A percentile compares a stretch with the other conserved stretches of the same genome.
phyloP scores from a whole-genome alignment of 1,140 invertebrate genomes.

The Parasteatoda tepidariorum region DNA sequence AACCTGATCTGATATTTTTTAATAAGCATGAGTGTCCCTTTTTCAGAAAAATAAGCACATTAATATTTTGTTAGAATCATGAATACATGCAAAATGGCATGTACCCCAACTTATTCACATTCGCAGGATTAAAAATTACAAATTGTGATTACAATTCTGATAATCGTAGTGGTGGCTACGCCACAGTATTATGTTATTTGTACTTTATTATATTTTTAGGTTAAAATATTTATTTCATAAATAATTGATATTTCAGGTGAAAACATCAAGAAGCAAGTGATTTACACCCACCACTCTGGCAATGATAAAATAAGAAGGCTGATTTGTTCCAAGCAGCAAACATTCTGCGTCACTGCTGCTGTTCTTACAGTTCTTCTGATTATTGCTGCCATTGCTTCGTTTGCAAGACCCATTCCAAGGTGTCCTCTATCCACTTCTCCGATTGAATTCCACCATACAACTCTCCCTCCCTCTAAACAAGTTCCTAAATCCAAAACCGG shows the following conservation, averaged over 20 bases:
- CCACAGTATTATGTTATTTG: too few species aligned
- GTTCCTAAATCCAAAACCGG: slow-evolving; percentile 72
- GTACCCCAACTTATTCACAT: too few species aligned
- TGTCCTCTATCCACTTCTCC: slow-evolving; percentile 33
- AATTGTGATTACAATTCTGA: too few species aligned
- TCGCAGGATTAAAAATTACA: too few species aligned
- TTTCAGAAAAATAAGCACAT: too few species aligned
- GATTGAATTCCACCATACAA: not conserved
- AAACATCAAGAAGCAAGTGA: slow-evolving; percentile 78
- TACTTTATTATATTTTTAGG: too few species aligned
- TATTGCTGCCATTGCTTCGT: slow-evolving; percentile 87
- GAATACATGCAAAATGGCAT: too few species aligned
- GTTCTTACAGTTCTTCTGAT: slow-evolving; percentile 83
- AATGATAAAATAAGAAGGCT: slow-evolving; percentile 77
- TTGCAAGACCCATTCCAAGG: slow-evolving; percentile 78
- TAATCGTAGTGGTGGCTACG: too few species aligned
- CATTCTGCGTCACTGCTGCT: slow-evolving; percentile 81
- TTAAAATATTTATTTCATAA: not conserved
- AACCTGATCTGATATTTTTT: too few species aligned
- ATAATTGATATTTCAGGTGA: slow-evolving; percentile 73
- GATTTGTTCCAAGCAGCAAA: slow-evolving; percentile 87
- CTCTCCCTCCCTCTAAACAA: slow-evolving; percentile 1
- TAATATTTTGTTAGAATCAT: too few species aligned
- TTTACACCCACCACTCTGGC: slow-evolving; percentile 74
- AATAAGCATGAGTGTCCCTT: too few species aligned